Evolutionary conservation across 2,888 invertebrate genomes (phyloP).

Genomic region (Periphyllus acericola): DNA sequence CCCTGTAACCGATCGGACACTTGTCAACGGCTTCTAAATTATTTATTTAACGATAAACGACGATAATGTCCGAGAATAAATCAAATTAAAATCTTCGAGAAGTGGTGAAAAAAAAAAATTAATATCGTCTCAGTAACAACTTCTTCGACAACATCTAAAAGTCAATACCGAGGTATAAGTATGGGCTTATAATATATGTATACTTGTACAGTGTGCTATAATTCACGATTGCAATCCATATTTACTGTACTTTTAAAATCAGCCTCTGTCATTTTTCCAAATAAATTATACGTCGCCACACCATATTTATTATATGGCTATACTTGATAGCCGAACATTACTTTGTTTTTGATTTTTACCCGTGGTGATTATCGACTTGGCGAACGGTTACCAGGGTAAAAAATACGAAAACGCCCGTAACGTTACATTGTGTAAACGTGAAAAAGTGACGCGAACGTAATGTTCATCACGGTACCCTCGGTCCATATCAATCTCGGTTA

Average conservation of each 20-base stretch:
- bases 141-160: not conserved
- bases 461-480: not conserved
- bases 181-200: not conserved
- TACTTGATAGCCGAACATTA: no score
- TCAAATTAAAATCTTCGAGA: slow-evolving; percentile 3
- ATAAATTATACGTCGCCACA: not conserved
- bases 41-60: not conserved
- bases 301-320: no score
- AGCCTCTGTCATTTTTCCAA: not conserved
- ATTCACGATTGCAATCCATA: not conserved
- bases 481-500: not conserved
- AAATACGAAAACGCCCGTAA: not conserved
- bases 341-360: not conserved
- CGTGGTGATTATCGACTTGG: not conserved
- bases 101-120: not conserved
- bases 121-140: not conserved
- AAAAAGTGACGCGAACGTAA: not conserved
- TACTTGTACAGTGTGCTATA: not conserved
- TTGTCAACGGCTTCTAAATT: slow-evolving; percentile 17
- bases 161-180: not conserved
- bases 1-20: not conserved
- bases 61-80: slow-evolving; percentile 1
- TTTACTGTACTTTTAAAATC: not conserved
- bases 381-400: not conserved
- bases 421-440: not conserved